phyloP scores from a whole-genome alignment of 1,140 invertebrate species.

The Sinella curviseta region DNA sequence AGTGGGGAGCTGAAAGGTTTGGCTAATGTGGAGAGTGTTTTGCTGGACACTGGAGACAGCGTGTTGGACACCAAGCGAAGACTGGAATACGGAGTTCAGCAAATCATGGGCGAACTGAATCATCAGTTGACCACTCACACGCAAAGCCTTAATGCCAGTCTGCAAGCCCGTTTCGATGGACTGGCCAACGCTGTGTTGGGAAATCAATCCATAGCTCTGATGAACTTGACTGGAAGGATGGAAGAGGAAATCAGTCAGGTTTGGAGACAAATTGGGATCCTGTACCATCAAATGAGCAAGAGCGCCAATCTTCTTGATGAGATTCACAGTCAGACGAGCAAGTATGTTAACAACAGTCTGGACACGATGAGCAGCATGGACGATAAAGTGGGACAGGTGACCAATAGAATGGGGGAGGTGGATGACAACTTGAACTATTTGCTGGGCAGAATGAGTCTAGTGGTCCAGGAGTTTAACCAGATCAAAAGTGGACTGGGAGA shows the following conservation, averaged over 20 bases:
- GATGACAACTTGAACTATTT: conserved; percentile 83
- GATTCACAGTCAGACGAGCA: conserved; percentile 75
- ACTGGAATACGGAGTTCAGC: conserved; percentile 80
- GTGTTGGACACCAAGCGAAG: conserved; percentile 79
- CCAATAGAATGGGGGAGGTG: conserved; percentile 75
- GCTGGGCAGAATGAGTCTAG: conserved; percentile 73
- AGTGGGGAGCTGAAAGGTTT: conserved; percentile 61
- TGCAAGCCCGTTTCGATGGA: conserved; percentile 59
- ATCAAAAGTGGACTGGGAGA: conserved; percentile 63
- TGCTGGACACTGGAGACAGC: conserved; percentile 80
- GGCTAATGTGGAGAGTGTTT: conserved; percentile 73
- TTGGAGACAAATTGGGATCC: conserved; percentile 82
- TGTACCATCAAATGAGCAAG: conserved; percentile 78
- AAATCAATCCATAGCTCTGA: conserved; percentile 71
- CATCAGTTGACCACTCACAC: conserved; percentile 69
- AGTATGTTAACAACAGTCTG: conserved; percentile 78
- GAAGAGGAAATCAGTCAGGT: conserved; percentile 78
- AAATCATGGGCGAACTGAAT: conserved; percentile 77
- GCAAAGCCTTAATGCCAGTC: conserved; percentile 66
- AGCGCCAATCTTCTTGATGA: conserved; percentile 72
- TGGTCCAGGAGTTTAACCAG: conserved; percentile 82
- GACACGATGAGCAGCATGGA: conserved; percentile 78
- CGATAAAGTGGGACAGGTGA: conserved; percentile 67
- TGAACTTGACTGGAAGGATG: conserved; percentile 74
- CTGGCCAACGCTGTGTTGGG: conserved; percentile 61